Base-by-base conservation (phyloP, 2,113 vertebrate genomes). In the Scartelaos histophorus region DNA sequence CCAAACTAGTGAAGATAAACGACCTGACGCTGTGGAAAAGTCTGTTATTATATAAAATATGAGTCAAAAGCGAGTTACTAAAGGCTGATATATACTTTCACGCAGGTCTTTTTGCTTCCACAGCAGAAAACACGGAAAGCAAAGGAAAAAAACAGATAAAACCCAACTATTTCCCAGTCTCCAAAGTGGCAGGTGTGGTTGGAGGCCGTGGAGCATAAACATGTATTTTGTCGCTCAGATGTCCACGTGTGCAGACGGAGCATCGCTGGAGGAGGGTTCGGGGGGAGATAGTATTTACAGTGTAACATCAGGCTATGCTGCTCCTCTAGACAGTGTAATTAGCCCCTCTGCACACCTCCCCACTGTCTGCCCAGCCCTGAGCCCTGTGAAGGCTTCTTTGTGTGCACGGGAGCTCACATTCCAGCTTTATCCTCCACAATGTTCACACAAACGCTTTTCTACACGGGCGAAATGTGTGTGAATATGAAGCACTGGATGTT, bases 301-400 rank as follows among this genome's bases (percentile, higher is more conserved):
- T 87, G 58, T 78, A 80, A 78, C 81, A 74, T 76, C 73, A 83
- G 68, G 73, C 66, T 85, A 51, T 83, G 35, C 72, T 74, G 78
- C 70, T 49, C 7, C 47, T 66, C 12, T 87, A 88, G 89, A 88
- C 86, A 69, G 76, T 87, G 65, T 91, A 90, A 91, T 89, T 90
- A 88, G 84, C 84, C 76, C 85, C 79, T 85, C 75, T 68, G 57
- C 76, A 61, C 38, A 43, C 38, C 76, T 77, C 65, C 64, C 83
- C 86, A 72, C 85, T 76, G 86, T 82, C 81, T 87, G 76, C 82
- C 80, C 86, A 80, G 76, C 69, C 57, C 64, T 76, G 76, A 75
- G 43, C 46, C 24, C 80, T 66, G 87, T 83, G 78, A 87, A 89
- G 81, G 80, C 70, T 35, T 82, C 83, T 88, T 86, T 86, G 86